Base-by-base conservation (phyloP, 2,113 vertebrate genomes). In the Nycticorax nycticorax region DNA sequence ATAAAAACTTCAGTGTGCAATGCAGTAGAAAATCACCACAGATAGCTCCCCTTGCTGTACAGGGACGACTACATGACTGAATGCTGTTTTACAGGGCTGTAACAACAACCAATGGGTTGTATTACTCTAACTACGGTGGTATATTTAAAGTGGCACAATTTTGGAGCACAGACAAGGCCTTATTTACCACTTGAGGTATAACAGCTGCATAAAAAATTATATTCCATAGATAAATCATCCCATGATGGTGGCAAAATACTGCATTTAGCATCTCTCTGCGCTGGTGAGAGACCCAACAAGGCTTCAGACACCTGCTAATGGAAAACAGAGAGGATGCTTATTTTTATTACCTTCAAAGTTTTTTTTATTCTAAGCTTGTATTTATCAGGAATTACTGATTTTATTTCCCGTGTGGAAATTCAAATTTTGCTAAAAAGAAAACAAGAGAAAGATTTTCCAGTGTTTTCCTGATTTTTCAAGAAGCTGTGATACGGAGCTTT, bases 91-190 rank as follows among this genome's bases (percentile, higher is more conserved):
- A 93, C 91, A 93, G 53, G 89, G 83, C 79, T 83, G 55, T 88
- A 93, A 92, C 71, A 78, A 60, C 92, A 84, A 88, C 82, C 78
- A 93, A 24, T 39, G 67, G 18, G 6, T 73, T 94, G 71, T 66
- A 85, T 84, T 69, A 77, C 89, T 94, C 94, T 82, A 96, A 90
- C 85, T 93, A 67, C 17, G 6, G 82, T 10, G 57, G 52, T 93
- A 88, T 88, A 95, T 89, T 97, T 93, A 87, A 94, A 95, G 76
- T 80, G 87, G 62, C 92, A 94, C 80, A 41, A 66, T 89, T 91
- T 52, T 69, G 67, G 63, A 93, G 60, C 8, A 15, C 64, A 84
- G 80, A 77, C 76, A 93, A 92, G 85, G 76, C 48, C 84, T 80
- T 91, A 93, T 89, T 96, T 95, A 93, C 68, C 63, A 80, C 89